A percentile compares a stretch with the other conserved stretches of the same genome.
Evolutionary conservation across 1,140 invertebrate species (phyloP).

Genomic region (Atta colombica): DNA sequence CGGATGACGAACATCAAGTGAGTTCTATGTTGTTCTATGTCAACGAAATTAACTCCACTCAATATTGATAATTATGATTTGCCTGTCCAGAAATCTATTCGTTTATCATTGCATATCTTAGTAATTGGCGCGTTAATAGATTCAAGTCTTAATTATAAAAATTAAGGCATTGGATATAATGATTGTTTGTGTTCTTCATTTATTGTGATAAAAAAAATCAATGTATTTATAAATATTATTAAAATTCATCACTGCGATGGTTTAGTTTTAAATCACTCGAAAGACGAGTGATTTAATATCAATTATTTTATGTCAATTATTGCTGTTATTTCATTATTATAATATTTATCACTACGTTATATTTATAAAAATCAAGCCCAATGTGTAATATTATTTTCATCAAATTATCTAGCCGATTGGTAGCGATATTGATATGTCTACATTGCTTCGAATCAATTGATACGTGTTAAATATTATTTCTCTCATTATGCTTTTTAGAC

Average conservation of each 20-base stretch:
- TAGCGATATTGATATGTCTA: background rate
- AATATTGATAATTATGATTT: background rate
- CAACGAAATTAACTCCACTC: background rate
- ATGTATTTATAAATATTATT: background rate
- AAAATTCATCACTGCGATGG: background rate
- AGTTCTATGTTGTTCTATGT: constrained; percentile 55
- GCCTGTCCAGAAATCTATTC: background rate
- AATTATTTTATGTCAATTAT: background rate
- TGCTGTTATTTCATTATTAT: background rate
- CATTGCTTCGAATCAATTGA: constrained; percentile 1
- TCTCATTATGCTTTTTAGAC: constrained; percentile 75
- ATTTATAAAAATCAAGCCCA: background rate
- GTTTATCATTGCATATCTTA: background rate
- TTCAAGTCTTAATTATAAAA: constrained; percentile 2
- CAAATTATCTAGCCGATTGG: background rate
- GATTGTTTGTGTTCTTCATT: background rate
- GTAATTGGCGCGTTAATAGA: background rate
- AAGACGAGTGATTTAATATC: background rate
- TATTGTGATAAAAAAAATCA: background rate
- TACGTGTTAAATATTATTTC: constrained; percentile 12
- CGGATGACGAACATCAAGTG: constrained; percentile 93
- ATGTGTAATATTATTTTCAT: background rate
- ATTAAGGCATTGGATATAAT: background rate
- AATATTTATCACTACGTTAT: background rate
- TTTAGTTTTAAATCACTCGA: background rate